phyloP scores from a whole-genome alignment of 1,140 invertebrate species.

The Tachypleus tridentatus region DNA sequence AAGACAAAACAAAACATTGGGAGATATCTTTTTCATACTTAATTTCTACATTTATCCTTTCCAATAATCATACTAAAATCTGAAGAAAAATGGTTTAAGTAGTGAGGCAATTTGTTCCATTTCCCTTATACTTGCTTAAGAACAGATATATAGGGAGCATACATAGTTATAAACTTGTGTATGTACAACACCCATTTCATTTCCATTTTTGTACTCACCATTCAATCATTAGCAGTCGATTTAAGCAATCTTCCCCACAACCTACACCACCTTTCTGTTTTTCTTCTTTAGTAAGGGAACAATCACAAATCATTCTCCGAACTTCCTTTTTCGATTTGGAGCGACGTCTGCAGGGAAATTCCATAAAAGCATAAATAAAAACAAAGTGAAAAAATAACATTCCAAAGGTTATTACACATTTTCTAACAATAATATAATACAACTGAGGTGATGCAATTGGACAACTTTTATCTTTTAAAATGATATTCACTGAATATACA shows the following conservation, averaged over 20 bases:
- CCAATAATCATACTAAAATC: too few species aligned
- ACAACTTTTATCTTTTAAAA: too few species aligned
- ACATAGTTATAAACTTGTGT: background rate
- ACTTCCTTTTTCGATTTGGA: conserved; percentile 68
- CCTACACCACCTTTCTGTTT: conserved; percentile 64
- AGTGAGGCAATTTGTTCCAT: too few species aligned
- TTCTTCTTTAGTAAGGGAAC: conserved; percentile 79
- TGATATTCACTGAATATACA: too few species aligned
- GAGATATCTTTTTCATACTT: too few species aligned
- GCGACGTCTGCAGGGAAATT: conserved; percentile 32
- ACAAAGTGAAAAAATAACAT: background rate
- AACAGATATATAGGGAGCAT: background rate
- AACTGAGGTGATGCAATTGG: background rate
- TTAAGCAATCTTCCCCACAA: conserved; percentile 92
- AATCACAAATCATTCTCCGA: conserved; percentile 89
- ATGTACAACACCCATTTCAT: too few species aligned
- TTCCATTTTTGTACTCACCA: conserved; percentile 48
- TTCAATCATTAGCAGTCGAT: conserved; percentile 94
- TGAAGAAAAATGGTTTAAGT: too few species aligned
- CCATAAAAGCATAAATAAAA: background rate
- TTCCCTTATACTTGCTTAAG: too few species aligned
- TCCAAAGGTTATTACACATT: background rate
- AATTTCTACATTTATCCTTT: too few species aligned
- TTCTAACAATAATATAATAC: background rate
- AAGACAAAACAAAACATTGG: too few species aligned